Percentiles rank a stretch among this genome's conserved stretches.
phyloP scores from a whole-genome alignment of 1,140 invertebrate genomes.

The Papilio aristodemus region DNA sequence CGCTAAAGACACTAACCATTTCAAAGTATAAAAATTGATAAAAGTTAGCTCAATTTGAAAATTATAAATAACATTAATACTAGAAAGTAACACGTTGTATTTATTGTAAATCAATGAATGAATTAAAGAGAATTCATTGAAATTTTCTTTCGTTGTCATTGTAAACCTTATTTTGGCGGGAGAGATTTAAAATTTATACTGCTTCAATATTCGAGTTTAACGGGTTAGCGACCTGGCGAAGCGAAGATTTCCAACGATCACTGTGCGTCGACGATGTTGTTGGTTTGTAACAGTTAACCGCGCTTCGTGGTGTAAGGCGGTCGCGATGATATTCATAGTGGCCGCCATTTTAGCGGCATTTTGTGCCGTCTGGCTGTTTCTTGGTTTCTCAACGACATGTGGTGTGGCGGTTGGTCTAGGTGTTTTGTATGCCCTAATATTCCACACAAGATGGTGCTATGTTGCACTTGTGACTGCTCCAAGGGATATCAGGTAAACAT shows the following conservation, averaged over 20 bases:
- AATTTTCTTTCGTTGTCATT: not conserved
- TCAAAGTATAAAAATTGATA: too few relatives aligned
- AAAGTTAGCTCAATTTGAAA: not conserved
- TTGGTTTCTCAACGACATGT: slow-evolving; percentile 56
- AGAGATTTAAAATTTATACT: slow-evolving; percentile 7
- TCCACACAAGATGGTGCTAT: slow-evolving; percentile 84
- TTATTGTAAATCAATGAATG: not conserved
- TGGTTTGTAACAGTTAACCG: slow-evolving; percentile 58
- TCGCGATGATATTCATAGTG: slow-evolving; percentile 52
- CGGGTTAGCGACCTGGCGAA: slow-evolving; percentile 27
- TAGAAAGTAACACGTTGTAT: not conserved
- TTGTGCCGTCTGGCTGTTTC: slow-evolving; percentile 54
- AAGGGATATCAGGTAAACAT: slow-evolving; percentile 84
- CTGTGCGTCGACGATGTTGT: slow-evolving; percentile 47
- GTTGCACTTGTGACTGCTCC: slow-evolving; percentile 86
- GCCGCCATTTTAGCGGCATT: slow-evolving; percentile 49
- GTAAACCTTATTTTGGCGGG: not conserved
- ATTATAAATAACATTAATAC: not conserved
- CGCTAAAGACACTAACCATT: too few relatives aligned
- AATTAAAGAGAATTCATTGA: not conserved
- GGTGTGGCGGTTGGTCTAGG: slow-evolving; percentile 45
- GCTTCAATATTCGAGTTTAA: not conserved
- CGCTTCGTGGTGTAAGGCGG: slow-evolving; percentile 63
- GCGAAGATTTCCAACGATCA: slow-evolving; percentile 34
- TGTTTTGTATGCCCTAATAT: slow-evolving; percentile 52